A percentile compares a stretch with the other conserved stretches of the same genome.
These are phyloP conservation scores for Macrobrachium nipponense DNA, from an alignment of 1,140 invertebrate species.

Conservation along the genomic window DNA sequence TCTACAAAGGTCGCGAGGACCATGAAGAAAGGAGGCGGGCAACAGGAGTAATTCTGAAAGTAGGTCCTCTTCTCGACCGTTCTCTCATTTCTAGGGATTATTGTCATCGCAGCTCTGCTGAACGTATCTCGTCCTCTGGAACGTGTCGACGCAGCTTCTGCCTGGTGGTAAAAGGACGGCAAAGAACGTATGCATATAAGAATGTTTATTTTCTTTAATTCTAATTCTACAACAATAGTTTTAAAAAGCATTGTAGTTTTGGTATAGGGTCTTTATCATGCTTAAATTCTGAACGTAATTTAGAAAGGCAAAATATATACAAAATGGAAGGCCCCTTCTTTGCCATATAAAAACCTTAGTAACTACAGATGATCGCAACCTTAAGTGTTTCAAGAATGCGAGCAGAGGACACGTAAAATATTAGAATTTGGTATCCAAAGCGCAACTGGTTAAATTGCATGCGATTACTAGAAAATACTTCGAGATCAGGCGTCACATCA, in stretches of 20 bases:
- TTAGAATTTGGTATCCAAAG: neutral
- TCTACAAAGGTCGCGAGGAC: conserved; percentile 72
- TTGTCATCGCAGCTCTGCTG: conserved; percentile 66
- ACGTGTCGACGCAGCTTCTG: conserved; percentile 50
- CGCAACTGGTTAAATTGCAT: neutral
- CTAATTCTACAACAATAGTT: neutral
- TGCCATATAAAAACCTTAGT: too few species aligned
- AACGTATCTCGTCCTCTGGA: conserved; percentile 65
- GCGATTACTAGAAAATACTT: neutral
- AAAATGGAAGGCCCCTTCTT: too few species aligned
- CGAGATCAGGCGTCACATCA: neutral
- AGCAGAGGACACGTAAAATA: too few species aligned
- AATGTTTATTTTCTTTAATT: neutral
- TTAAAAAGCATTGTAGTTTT: neutral
- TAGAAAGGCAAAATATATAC: too few species aligned
- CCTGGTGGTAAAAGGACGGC: conserved; percentile 10
- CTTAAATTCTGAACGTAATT: too few species aligned
- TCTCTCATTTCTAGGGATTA: conserved; percentile 74
- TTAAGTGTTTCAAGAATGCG: too few species aligned
- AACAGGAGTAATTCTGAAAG: conserved; percentile 86
- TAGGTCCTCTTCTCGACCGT: conserved; percentile 72
- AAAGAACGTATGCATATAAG: too few species aligned
- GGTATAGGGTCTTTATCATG: too few species aligned
- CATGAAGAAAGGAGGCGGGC: conserved; percentile 88
- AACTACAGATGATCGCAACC: too few species aligned